A percentile compares a stretch with the other conserved stretches of the same genome.
phyloP scores from a whole-genome alignment of 2,888 invertebrate species.

The Gymnocheta viridis region DNA sequence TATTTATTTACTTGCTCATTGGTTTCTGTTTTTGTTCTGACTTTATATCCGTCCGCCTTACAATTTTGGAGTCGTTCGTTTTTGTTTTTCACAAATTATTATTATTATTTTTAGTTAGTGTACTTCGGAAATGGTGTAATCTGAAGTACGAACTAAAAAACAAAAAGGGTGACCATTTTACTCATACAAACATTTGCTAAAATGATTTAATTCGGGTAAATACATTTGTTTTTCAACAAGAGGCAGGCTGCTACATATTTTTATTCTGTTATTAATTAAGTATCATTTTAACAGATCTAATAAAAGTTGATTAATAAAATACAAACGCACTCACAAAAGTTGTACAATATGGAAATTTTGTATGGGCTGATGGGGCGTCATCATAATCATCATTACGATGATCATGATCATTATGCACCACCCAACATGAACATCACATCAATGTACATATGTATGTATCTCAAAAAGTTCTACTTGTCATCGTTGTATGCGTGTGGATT shows the following conservation, averaged over 20 bases:
- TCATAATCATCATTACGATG: slow-evolving; percentile 20
- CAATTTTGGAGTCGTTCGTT: too few species aligned
- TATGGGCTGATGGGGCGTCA: slow-evolving; percentile 48
- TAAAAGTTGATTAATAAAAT: slow-evolving; percentile 19
- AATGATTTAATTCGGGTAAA: slow-evolving; percentile 12
- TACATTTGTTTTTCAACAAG: slow-evolving; percentile 27
- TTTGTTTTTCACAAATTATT: too few species aligned
- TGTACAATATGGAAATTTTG: slow-evolving; percentile 24
- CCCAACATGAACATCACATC: slow-evolving; percentile 16
- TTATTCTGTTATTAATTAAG: slow-evolving; percentile 51
- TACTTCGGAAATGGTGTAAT: slow-evolving; percentile 28
- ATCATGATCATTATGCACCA: slow-evolving; percentile 14
- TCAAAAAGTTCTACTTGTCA: slow-evolving; percentile 63
- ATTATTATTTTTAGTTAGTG: not conserved
- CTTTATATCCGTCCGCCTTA: too few species aligned
- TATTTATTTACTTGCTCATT: too few species aligned
- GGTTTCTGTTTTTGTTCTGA: too few species aligned
- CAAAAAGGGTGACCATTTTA: slow-evolving; percentile 9
- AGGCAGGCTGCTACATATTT: slow-evolving; percentile 5
- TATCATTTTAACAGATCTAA: slow-evolving; percentile 46
- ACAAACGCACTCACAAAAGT: not conserved
- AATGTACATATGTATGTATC: slow-evolving; percentile 2
- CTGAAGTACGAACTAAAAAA: not conserved
- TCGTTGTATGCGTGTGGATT: slow-evolving; percentile 55
- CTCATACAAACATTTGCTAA: not conserved